These are phyloP conservation scores for Aporrectodea caliginosa DNA, from an alignment of 1,140 invertebrate genomes.

Conservation along the genomic window DNA sequence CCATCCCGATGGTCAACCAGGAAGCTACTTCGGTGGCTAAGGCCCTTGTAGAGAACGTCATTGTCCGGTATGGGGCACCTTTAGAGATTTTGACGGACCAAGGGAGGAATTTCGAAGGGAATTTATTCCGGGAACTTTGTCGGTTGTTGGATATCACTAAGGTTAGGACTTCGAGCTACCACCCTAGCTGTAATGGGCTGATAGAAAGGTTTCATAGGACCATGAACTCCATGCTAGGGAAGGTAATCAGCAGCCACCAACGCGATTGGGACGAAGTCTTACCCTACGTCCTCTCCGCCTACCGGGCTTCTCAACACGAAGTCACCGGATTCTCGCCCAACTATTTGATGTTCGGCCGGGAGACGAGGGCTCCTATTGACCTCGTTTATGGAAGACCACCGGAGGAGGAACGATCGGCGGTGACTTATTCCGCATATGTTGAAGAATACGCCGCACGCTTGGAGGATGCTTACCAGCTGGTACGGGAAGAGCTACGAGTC, in stretches of 20 bases:
- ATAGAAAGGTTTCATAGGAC: slow-evolving; percentile 24
- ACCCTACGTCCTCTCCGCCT: slow-evolving; percentile 34
- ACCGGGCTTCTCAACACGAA: slow-evolving; percentile 20
- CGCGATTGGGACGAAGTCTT: slow-evolving; percentile 38
- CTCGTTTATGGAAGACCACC: background rate
- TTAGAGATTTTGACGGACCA: slow-evolving; percentile 48
- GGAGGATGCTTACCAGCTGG: background rate
- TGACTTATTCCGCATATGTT: background rate
- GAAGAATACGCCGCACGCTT: background rate
- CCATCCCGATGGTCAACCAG: slow-evolving; percentile 50
- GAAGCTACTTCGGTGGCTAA: slow-evolving; percentile 49
- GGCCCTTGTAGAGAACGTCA: slow-evolving; percentile 44
- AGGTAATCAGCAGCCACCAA: slow-evolving; percentile 36
- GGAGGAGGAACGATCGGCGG: background rate
- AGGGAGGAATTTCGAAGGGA: slow-evolving; percentile 40
- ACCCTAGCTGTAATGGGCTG: slow-evolving; percentile 40
- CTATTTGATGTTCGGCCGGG: background rate
- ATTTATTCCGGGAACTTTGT: slow-evolving; percentile 37
- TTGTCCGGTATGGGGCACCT: slow-evolving; percentile 52
- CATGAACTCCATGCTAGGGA: slow-evolving; percentile 14
- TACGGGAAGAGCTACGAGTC: background rate
- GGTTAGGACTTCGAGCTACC: slow-evolving; percentile 35
- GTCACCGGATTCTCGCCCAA: background rate
- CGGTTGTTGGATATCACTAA: slow-evolving; percentile 32
- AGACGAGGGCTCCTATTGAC: background rate